Conservation (phyloP, 2,888 invertebrate genomes). For the Bugula neritina region DNA sequence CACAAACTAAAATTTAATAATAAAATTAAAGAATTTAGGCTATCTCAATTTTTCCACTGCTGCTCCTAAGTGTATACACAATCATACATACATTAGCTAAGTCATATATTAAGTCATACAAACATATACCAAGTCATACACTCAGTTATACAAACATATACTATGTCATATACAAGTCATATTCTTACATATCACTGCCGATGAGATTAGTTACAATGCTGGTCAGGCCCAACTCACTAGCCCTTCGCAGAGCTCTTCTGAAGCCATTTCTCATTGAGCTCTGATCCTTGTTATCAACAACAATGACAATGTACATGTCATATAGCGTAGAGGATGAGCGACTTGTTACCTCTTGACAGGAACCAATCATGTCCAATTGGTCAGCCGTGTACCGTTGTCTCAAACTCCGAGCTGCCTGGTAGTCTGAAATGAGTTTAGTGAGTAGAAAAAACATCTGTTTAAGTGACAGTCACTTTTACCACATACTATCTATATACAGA, state of each 20-base stretch:
- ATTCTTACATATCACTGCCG: conserved; percentile 21
- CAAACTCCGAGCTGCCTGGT: neutral
- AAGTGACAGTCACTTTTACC: too few species aligned
- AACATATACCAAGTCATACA: too few species aligned
- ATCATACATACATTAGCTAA: too few species aligned
- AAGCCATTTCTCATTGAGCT: conserved; percentile 6
- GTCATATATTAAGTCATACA: too few species aligned
- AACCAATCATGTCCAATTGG: neutral
- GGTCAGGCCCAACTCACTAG: neutral
- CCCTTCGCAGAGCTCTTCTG: neutral
- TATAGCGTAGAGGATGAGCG: neutral
- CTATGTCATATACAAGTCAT: too few species aligned
- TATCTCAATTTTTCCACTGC: too few species aligned
- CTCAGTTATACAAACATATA: neutral
- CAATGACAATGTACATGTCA: neutral
- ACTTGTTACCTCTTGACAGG: conserved; percentile 2
- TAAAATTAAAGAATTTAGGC: too few species aligned
- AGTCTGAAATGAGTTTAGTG: neutral
- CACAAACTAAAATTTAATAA: too few species aligned
- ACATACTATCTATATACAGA: too few species aligned
- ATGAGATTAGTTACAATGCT: neutral
- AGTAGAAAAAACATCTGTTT: neutral
- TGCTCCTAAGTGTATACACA: too few species aligned
- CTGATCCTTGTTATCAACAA: neutral
- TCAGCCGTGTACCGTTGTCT: neutral